Percentiles rank a stretch among this genome's conserved stretches.
These are phyloP conservation scores for Balanococcus diminutus DNA, from an alignment of 2,888 invertebrate genomes.

Conservation along the genomic window DNA sequence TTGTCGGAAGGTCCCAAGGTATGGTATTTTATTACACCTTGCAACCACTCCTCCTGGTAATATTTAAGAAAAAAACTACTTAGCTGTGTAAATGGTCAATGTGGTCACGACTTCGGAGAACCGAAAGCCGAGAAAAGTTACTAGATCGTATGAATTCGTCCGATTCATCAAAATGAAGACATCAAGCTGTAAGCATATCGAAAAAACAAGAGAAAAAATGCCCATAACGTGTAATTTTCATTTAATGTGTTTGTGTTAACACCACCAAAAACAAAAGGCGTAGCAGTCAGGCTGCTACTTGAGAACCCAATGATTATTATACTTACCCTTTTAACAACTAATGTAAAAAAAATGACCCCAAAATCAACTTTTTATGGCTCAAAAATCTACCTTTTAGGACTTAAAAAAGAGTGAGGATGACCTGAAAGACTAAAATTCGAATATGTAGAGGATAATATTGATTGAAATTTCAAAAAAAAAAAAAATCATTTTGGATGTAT, in stretches of 20 bases:
- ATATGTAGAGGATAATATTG: too few species aligned
- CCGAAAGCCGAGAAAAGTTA: not conserved
- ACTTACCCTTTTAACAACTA: too few species aligned
- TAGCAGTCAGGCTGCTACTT: too few species aligned
- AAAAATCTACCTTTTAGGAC: too few species aligned
- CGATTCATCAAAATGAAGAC: constrained; percentile 18
- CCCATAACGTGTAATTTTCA: constrained; percentile 18
- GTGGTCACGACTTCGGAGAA: not conserved
- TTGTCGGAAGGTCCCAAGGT: too few species aligned
- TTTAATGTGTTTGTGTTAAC: constrained; percentile 22
- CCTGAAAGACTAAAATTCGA: too few species aligned
- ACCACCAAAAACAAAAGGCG: constrained; percentile 26
- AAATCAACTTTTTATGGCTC: too few species aligned
- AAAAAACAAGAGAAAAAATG: not conserved
- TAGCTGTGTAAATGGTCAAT: not conserved
- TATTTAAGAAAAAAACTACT: not conserved
- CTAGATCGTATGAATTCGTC: not conserved
- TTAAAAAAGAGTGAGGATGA: too few species aligned
- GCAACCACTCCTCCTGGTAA: not conserved
- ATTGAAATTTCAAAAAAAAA: too few species aligned
- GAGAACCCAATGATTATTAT: too few species aligned
- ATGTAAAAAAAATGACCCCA: too few species aligned
- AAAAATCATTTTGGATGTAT: too few species aligned
- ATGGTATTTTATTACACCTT: not conserved
- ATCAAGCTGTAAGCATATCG: not conserved